These are phyloP conservation scores for Petrolisthes manimaculis DNA, from an alignment of 2,888 invertebrate genomes.

Conservation along the genomic window DNA sequence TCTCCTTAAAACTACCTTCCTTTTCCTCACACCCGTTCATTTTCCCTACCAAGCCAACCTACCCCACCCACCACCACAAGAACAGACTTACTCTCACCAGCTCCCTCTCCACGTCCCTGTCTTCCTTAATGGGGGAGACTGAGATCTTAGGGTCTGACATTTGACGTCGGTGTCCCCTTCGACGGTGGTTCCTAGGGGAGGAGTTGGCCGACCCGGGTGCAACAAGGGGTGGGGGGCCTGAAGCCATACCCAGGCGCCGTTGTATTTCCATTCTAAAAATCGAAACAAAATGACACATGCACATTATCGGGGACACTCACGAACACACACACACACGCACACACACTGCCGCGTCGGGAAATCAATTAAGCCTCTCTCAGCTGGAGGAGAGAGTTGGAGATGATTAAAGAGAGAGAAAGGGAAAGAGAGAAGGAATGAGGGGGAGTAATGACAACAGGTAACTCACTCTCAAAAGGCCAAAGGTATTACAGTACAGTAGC, in stretches of 20 bases:
- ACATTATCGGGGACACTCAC: slow-evolving; percentile 46
- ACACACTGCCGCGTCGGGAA: slow-evolving; percentile 51
- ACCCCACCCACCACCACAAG: too few species aligned
- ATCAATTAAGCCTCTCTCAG: too few species aligned
- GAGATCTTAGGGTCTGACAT: slow-evolving; percentile 67
- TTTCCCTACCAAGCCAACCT: too few species aligned
- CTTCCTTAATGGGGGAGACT: slow-evolving; percentile 65
- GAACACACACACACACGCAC: slow-evolving; percentile 41
- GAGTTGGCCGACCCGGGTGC: slow-evolving; percentile 56
- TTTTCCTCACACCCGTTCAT: too few species aligned
- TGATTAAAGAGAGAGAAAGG: too few species aligned
- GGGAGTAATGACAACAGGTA: background rate
- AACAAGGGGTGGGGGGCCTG: slow-evolving; percentile 40
- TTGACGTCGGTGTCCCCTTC: slow-evolving; percentile 66
- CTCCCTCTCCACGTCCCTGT: slow-evolving; percentile 62
- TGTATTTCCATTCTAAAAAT: slow-evolving; percentile 65
- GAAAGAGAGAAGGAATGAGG: background rate
- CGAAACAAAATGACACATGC: slow-evolving; percentile 54
- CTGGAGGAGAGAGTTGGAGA: too few species aligned
- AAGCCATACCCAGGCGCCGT: slow-evolving; percentile 65
- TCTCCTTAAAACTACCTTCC: too few species aligned
- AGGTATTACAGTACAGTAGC: background rate
- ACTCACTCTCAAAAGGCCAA: background rate
- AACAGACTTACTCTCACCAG: slow-evolving; percentile 65
- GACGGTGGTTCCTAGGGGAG: slow-evolving; percentile 62